Percentiles rank a stretch among this genome's conserved stretches.
These are phyloP conservation scores for Nyctalus aviator DNA, from an alignment of 2,797 vertebrate species.

Conservation along the genomic window DNA sequence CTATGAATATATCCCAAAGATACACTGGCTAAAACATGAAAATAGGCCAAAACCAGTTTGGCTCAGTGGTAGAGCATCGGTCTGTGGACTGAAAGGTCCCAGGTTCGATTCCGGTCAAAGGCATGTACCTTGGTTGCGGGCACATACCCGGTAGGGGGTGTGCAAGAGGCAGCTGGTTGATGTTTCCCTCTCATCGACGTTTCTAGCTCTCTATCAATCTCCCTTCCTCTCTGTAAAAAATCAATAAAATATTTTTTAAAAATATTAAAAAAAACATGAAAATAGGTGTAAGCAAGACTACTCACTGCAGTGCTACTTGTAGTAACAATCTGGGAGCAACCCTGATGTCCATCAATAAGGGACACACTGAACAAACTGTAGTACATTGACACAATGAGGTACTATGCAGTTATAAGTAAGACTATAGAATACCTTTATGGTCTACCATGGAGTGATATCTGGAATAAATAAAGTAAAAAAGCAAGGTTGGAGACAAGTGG, in stretches of 20 bases:
- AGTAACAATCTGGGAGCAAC: background rate
- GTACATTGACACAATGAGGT: background rate
- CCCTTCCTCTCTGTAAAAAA: no score
- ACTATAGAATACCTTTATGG: background rate
- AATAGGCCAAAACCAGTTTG: background rate
- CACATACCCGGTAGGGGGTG: no score
- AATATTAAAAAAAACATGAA: no score
- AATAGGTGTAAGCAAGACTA: background rate
- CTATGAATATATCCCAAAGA: background rate
- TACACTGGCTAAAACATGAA: background rate
- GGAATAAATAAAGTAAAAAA: slow-evolving; percentile 29
- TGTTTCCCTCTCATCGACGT: no score
- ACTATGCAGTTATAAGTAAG: background rate
- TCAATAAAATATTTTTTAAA: no score
- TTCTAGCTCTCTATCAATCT: no score
- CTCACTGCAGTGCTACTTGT: background rate
- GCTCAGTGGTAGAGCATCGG: no score
- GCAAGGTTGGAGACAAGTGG: background rate
- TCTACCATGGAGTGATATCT: background rate
- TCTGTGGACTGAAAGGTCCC: no score
- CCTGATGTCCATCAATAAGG: background rate
- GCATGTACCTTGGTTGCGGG: no score
- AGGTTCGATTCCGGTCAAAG: no score
- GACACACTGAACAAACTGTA: background rate
- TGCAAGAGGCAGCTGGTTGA: no score